Evolutionary conservation across 1,140 invertebrate species (phyloP).

Genomic region (Hydropsyche tenuis): DNA sequence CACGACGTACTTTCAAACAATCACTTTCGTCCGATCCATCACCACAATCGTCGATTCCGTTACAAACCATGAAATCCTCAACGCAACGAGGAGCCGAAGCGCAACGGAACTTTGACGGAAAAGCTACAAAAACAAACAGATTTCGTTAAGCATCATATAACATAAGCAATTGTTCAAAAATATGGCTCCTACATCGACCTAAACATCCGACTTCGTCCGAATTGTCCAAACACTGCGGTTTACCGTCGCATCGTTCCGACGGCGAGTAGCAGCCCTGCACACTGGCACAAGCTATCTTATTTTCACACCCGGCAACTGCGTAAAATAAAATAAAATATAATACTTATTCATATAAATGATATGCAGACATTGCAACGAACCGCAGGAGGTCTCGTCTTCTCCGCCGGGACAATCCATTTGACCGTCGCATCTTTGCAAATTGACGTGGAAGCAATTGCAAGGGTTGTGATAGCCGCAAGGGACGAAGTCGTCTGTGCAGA

Average conservation of each 20-base stretch:
- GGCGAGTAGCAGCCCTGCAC: slow-evolving; percentile 44
- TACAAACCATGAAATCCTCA: slow-evolving; percentile 40
- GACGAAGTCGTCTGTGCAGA: slow-evolving; percentile 33
- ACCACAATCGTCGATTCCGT: slow-evolving; percentile 46
- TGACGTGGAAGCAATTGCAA: slow-evolving; percentile 42
- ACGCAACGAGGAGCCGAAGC: slow-evolving; percentile 33
- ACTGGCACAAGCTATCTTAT: slow-evolving; percentile 44
- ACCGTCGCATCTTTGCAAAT: slow-evolving; percentile 42
- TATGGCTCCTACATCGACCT: slow-evolving; percentile 18
- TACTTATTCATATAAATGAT: background rate
- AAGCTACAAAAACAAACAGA: slow-evolving; percentile 21
- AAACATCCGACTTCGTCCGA: slow-evolving; percentile 46
- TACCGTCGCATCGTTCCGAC: slow-evolving; percentile 41
- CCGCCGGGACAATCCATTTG: slow-evolving; percentile 47
- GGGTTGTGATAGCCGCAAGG: slow-evolving; percentile 42
- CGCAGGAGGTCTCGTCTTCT: slow-evolving; percentile 45
- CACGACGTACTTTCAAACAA: slow-evolving; percentile 39
- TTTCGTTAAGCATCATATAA: background rate
- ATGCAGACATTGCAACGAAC: background rate
- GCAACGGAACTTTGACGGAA: slow-evolving; percentile 42
- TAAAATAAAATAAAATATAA: background rate
- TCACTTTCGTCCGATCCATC: slow-evolving; percentile 46
- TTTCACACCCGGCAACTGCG: slow-evolving; percentile 43
- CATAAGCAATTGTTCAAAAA: background rate
- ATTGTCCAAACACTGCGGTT: slow-evolving; percentile 41